Evolutionary conservation across 2,888 invertebrate genomes (phyloP), one percentile per base, ranked within the genome.

Genomic region (Parelbella ahira): DNA sequence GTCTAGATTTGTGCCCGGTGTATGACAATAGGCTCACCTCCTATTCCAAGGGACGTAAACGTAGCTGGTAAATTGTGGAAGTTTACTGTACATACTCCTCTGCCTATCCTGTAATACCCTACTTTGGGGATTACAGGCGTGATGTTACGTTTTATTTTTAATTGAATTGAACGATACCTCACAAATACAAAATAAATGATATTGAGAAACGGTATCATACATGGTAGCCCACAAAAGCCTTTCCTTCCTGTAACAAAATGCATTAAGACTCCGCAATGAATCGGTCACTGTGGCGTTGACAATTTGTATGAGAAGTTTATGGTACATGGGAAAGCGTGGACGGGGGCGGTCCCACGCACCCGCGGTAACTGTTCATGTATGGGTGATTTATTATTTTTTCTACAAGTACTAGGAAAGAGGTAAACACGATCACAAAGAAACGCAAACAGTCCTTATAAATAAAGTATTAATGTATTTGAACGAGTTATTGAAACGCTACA

Each of bases 281-380:
- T 59, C 59, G 57, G 53, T 59, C 58, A 53, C 56, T 57, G 58
- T 18, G 32, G 9, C 12, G 8, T 20, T 27, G 10, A n/a, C 23
- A 33, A 13, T 33, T 24, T 10, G 23, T 12, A 11, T 5, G 30
- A 30, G 9, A 15, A 29, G 29, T 58, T 58, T n/a, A n/a, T n/a
- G n/a, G n/a, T n/a, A n/a, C n/a, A 72, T 76, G 77, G 66, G 74
- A 77, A 74, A 60, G 56, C 54, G 37, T 45, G 49, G 13, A 29
- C 29, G 47, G 52, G 54, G 67, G 62, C 59, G 66, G 60, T 75
- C 75, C 54, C 77, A 77, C 78, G 74, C 54, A 51, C 38, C 39
- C 49, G 44, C 48, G 28, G 12, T 25, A 24, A 32, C 39, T 24
- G 39, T 39, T 20, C 5, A 19, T 19, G 39, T 39, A 39, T 32